Evolutionary conservation across 2,113 vertebrate species (phyloP).

Genomic region (Dunckerocampus dactyliophorus): DNA sequence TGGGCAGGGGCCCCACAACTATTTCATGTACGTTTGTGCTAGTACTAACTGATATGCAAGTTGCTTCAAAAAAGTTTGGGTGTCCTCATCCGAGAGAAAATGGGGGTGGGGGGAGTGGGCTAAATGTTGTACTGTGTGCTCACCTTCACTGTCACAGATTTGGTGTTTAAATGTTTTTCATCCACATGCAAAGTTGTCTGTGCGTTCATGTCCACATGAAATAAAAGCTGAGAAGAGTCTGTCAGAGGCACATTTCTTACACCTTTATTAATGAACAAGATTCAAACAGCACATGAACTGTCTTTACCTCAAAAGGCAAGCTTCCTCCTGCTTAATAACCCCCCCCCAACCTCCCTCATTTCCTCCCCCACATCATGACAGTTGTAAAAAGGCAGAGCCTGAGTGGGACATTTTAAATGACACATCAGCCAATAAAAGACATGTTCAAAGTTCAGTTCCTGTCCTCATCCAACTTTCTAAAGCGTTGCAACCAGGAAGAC

Average conservation of each 20-base stretch:
- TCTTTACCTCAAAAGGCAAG: slow-evolving; percentile 86
- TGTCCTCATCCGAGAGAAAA: too few species aligned
- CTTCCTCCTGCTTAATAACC: slow-evolving; percentile 82
- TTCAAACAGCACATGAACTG: slow-evolving; percentile 62
- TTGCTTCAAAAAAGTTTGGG: too few species aligned
- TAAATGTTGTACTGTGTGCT: too few species aligned
- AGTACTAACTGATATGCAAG: too few species aligned
- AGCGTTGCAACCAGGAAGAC: slow-evolving; percentile 28
- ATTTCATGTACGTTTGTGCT: too few species aligned
- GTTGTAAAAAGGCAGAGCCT: not conserved
- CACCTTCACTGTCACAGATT: too few species aligned
- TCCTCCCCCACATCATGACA: too few species aligned
- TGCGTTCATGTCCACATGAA: not conserved
- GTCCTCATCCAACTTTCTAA: slow-evolving; percentile 69
- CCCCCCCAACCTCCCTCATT: slow-evolving; percentile 61
- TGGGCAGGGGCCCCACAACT: too few species aligned
- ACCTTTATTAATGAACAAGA: slow-evolving; percentile 75
- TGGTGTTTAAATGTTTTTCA: too few species aligned
- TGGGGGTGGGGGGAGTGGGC: too few species aligned
- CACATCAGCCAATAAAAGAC: slow-evolving; percentile 11
- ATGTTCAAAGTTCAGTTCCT: slow-evolving; percentile 56
- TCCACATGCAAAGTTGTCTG: too few species aligned
- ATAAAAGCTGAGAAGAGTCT: not conserved
- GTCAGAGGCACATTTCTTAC: slow-evolving; percentile 47
- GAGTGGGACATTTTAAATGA: slow-evolving; percentile 9